Percentiles rank a stretch among this genome's conserved stretches.
Evolutionary conservation across 2,888 invertebrate species (phyloP).

Genomic region (Drosophila subsilvestris): DNA sequence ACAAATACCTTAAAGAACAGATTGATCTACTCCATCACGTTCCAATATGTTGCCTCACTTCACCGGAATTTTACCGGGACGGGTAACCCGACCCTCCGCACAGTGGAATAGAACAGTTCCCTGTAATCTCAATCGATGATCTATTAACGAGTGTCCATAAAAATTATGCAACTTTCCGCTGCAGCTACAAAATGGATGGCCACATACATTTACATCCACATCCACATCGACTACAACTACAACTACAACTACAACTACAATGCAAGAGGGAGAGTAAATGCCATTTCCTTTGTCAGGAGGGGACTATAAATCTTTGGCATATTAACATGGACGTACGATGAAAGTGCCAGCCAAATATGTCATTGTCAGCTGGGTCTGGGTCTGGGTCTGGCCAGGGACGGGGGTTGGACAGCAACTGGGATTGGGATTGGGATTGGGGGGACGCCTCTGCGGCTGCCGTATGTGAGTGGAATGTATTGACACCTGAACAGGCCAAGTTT

Average conservation of each 20-base stretch:
- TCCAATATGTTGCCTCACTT: slow-evolving; percentile 18
- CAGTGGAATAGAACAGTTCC: slow-evolving; percentile 51
- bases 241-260: slow-evolving; percentile 31
- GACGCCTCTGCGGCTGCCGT: slow-evolving; percentile 71
- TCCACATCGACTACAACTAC: slow-evolving; percentile 22
- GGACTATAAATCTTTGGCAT: slow-evolving; percentile 73
- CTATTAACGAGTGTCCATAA: slow-evolving; percentile 71
- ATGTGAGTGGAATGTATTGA: slow-evolving; percentile 70
- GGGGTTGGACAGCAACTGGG: slow-evolving; percentile 19
- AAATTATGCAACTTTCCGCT: slow-evolving; percentile 70
- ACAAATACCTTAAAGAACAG: neutral
- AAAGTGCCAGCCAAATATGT: slow-evolving; percentile 78
- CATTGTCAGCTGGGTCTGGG: slow-evolving; percentile 67
- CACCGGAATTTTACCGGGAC: slow-evolving; percentile 34
- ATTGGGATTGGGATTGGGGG: neutral
- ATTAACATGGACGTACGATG: slow-evolving; percentile 79
- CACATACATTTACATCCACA: slow-evolving; percentile 38
- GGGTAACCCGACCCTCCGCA: slow-evolving; percentile 55
- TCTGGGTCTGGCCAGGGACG: slow-evolving; percentile 30
- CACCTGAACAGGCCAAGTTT: slow-evolving; percentile 70
- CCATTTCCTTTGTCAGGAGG: slow-evolving; percentile 74
- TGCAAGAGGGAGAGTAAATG: slow-evolving; percentile 59
- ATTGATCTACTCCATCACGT: slow-evolving; percentile 20
- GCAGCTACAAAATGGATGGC: slow-evolving; percentile 71
- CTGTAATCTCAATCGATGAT: slow-evolving; percentile 71